Base-by-base conservation (phyloP, 2,113 vertebrate species). In the Elanus axillaris region DNA sequence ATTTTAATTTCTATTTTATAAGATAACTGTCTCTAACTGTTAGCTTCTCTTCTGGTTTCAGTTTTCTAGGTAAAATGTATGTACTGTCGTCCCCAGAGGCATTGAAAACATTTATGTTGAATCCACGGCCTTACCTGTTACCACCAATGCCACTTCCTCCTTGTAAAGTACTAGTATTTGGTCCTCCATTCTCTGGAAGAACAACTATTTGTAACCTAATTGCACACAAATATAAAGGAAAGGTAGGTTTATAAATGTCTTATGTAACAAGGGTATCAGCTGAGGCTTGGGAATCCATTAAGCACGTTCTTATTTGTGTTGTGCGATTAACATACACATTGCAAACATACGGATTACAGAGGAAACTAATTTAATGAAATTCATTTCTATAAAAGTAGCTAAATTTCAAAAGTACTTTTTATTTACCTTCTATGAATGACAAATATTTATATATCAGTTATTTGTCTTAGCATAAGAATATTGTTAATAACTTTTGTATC, bases 41-140 rank as follows among this genome's bases (percentile, higher is more conserved):
- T 82, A 40, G 17, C 73, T 42, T 76, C 58, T 94, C 17, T 88
- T 62, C 43, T 91, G 59, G 90, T 95, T 96, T 38, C 96, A 99
- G 99, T 93, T 99, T 99, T 94, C 98, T 98, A 98, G 99, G 99
- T 97, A 99, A 99, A 98, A 97, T 99, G 67, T 99, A 99, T 13
- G 7, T 99, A 50, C 96, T 99, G 55, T 99, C 99, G 53, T 98
- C 98, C 48, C 91, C 98, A 91, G 98, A 99, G 81, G 97, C 99
- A 66, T 53, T 98, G 74, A 98, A 98, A 60, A 96, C 96, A 64
- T 99, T 99, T 91, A 88, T 97, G 53, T 60, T 88, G 88, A 99
- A 99, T 94, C 99, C 99, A 53, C 98, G 99, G 26, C 96, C 90
- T 43, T 99, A 99, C 93, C 97, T 99, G n/a, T 98, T 99, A 47